Conservation (phyloP, 2,113 vertebrate species). For the Tursiops truncatus region DNA sequence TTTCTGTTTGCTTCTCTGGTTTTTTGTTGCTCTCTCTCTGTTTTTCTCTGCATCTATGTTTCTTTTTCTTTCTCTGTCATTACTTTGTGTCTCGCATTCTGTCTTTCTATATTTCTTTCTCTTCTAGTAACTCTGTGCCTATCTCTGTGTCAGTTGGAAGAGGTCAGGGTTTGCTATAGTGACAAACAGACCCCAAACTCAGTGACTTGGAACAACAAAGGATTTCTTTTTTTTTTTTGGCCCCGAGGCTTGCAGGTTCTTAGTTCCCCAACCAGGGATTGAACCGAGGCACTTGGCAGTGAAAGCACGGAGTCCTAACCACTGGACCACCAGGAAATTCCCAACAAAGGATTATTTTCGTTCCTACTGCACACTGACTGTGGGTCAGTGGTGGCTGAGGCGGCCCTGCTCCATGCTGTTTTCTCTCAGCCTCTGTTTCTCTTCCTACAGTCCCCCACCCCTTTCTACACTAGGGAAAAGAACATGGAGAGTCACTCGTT, state of each 20-base stretch:
- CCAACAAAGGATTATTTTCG: neutral
- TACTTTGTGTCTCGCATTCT: neutral
- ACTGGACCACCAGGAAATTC: too few relatives aligned
- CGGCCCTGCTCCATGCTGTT: neutral
- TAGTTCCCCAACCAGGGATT: neutral
- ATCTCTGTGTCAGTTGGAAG: neutral
- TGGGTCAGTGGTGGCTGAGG: neutral
- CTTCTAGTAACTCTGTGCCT: neutral
- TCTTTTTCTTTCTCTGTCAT: neutral
- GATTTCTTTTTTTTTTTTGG: neutral
- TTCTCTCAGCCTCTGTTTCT: neutral
- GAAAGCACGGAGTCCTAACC: neutral
- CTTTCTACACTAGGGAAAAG: neutral
- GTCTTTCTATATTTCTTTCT: neutral
- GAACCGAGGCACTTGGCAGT: neutral
- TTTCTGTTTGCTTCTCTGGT: neutral
- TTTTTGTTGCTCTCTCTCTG: neutral
- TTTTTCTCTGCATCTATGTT: neutral
- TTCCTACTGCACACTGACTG: neutral
- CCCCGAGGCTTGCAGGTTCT: neutral
- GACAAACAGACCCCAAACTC: neutral
- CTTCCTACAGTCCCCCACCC: neutral
- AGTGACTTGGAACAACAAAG: neutral
- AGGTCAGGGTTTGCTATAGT: neutral
- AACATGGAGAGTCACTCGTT: neutral